These are phyloP conservation scores for Drosophila robusta DNA, from an alignment of 2,888 invertebrate species.

Conservation along the genomic window DNA sequence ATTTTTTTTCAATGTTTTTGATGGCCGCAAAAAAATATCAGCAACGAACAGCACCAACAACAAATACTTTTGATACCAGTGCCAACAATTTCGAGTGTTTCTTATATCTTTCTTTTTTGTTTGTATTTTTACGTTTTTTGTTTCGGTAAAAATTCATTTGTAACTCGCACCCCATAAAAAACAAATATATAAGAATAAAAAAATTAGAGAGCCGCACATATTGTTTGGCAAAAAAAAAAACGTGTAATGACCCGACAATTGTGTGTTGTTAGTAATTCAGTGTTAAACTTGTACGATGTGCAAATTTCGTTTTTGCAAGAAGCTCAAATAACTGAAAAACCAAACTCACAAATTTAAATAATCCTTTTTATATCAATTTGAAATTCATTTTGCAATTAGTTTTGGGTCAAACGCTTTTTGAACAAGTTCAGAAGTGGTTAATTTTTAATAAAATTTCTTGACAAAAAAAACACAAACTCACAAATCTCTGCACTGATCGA, in stretches of 20 bases:
- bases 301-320: slow-evolving; percentile 8
- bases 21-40: slow-evolving; percentile 24
- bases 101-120: background rate
- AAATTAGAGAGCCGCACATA: slow-evolving; percentile 11
- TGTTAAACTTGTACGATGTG: slow-evolving; percentile 29
- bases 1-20: slow-evolving; percentile 12
- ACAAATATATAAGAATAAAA: background rate
- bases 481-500: no score
- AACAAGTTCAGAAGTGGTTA: no score
- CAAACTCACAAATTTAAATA: background rate
- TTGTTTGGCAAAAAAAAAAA: slow-evolving; percentile 47
- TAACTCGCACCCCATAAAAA: slow-evolving; percentile 13
- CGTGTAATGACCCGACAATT: slow-evolving; percentile 42
- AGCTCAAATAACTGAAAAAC: background rate
- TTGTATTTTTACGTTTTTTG: background rate
- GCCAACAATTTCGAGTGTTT: slow-evolving; percentile 31
- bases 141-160: slow-evolving; percentile 40
- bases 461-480: no score
- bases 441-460: no score
- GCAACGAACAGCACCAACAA: slow-evolving; percentile 23
- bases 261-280: slow-evolving; percentile 32
- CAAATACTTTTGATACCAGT: slow-evolving; percentile 37
- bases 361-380: no score
- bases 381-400: no score
- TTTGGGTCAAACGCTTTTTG: no score